Evolutionary conservation across 2,113 vertebrate genomes (phyloP).

Genomic region (Phoenicopterus ruber): DNA sequence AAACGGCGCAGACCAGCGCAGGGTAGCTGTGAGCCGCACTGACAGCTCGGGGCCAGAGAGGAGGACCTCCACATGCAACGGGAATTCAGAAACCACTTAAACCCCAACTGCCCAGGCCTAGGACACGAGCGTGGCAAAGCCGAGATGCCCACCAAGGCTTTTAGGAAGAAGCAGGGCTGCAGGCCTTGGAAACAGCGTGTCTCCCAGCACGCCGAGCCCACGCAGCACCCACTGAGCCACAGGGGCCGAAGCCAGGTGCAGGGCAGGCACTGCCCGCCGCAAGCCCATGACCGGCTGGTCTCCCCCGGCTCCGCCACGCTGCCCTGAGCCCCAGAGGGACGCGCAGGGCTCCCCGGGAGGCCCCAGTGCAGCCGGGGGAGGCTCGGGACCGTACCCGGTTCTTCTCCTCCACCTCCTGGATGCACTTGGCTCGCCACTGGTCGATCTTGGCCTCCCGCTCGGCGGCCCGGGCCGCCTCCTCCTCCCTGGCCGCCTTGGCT

Average conservation of each 20-base stretch:
- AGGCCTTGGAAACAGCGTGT: rapidly evolving
- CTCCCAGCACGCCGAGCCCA: background rate
- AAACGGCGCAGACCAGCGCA: rapidly evolving
- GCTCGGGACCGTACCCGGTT: conserved; percentile 74
- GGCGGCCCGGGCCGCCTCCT: conserved; percentile 50
- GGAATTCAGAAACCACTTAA: background rate
- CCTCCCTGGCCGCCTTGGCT: conserved; percentile 59
- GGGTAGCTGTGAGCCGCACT: too few species aligned
- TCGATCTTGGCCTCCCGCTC: conserved; percentile 84
- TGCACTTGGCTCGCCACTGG: conserved; percentile 82
- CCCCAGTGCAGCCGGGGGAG: rapidly evolving
- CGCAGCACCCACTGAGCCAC: rapidly evolving
- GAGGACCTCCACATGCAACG: rapidly evolving
- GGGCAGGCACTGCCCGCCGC: rapidly evolving
- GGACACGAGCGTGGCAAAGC: rapidly evolving
- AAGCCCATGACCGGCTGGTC: rapidly evolving
- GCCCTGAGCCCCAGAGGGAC: background rate
- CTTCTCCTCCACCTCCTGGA: conserved; percentile 87
- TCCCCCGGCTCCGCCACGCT: background rate
- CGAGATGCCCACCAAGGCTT: background rate
- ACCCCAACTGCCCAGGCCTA: background rate
- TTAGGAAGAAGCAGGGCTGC: background rate
- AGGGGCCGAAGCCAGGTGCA: rapidly evolving
- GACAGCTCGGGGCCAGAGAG: background rate
- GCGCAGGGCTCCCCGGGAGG: background rate